Evolutionary conservation across 2,888 invertebrate genomes (phyloP).

Genomic region (Lasioglossum calceatum): DNA sequence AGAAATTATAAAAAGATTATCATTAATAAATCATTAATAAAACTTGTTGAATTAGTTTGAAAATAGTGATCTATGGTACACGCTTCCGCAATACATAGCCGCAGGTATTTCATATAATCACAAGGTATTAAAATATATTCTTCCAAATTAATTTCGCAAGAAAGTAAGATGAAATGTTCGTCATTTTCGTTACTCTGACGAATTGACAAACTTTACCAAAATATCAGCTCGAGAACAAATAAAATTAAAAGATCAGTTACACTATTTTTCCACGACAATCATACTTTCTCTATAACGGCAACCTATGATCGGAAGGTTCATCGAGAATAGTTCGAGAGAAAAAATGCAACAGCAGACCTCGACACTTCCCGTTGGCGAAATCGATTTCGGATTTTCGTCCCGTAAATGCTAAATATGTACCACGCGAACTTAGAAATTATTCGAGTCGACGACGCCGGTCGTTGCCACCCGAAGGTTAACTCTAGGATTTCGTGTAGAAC

Average conservation of each 20-base stretch:
- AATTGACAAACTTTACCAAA: neutral
- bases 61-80: neutral
- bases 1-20: neutral
- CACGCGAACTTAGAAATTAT: neutral
- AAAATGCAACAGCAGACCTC: slow-evolving; percentile 30
- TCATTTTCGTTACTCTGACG: neutral
- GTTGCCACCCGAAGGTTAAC: slow-evolving; percentile 7
- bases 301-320: slow-evolving; percentile 19
- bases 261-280: neutral
- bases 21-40: neutral
- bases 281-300: neutral
- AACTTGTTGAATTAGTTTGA: neutral
- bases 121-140: neutral
- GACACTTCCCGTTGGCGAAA: slow-evolving; percentile 34
- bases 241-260: neutral
- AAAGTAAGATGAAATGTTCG: neutral
- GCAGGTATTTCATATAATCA: neutral
- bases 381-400: slow-evolving; percentile 44
- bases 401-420: slow-evolving; percentile 22
- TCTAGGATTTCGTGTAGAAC: too few relatives aligned
- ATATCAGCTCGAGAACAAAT: neutral
- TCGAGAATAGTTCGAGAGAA: slow-evolving; percentile 14
- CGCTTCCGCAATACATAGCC: neutral
- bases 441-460: slow-evolving; percentile 13
- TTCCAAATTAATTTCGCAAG: too few relatives aligned